phyloP scores from a whole-genome alignment of 2,797 vertebrate species.

The Chloroceryle inda region DNA sequence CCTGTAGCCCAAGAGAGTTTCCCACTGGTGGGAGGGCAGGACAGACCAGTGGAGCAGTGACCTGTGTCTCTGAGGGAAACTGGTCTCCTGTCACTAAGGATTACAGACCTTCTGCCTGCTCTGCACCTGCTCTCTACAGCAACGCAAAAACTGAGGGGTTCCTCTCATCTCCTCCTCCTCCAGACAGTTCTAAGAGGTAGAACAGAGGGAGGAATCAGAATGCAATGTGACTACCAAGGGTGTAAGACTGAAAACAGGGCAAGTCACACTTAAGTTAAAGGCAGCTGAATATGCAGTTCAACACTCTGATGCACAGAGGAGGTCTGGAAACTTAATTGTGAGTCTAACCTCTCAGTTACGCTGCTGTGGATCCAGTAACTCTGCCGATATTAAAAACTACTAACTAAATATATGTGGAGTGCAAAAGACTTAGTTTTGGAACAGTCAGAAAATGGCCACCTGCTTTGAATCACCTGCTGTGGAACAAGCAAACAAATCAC shows the following conservation, averaged over 20 bases:
- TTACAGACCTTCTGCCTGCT: not conserved
- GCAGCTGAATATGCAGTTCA: not conserved
- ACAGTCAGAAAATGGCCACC: not conserved
- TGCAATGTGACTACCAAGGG: not conserved
- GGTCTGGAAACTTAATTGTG: not conserved
- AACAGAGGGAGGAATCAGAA: not conserved
- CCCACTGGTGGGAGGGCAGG: not conserved
- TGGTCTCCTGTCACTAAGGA: not conserved
- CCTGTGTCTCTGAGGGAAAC: not conserved
- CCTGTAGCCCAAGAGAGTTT: not conserved
- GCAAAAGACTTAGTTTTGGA: not conserved
- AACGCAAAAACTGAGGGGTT: not conserved
- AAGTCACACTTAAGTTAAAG: not conserved
- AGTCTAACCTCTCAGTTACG: not conserved
- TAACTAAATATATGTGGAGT: not conserved
- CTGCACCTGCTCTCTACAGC: not conserved
- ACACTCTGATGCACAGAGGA: not conserved
- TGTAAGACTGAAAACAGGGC: not conserved
- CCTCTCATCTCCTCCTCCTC: not conserved
- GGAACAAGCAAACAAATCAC: conserved; percentile 9
- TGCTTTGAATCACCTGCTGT: not conserved
- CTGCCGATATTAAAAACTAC: not conserved
- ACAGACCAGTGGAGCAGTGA: not conserved
- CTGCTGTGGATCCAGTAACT: not conserved
- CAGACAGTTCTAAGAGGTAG: not conserved